Evolutionary conservation across 2,113 vertebrate genomes (phyloP), one percentile per base, ranked within the genome.

Genomic region (Misgurnus mizolepis): DNA sequence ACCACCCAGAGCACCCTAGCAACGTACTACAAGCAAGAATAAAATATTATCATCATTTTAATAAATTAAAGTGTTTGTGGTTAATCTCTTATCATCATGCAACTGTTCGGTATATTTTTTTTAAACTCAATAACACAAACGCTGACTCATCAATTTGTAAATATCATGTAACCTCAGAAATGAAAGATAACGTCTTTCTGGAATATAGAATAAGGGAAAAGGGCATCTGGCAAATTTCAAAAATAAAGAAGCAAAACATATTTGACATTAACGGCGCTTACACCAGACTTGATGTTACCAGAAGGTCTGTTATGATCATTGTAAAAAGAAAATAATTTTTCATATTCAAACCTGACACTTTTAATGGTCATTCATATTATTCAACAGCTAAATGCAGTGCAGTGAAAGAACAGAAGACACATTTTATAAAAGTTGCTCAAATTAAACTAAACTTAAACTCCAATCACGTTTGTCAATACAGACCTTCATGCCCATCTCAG

Each of bases 151-250:
- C 4, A 47, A 6, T 76, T 27, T 80, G 58, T 18, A 70, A 71
- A 72, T 41, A 65, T 73, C 64, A 39, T 56, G 47, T 67, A 50
- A 68, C 71, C 62, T 79, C 76, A 68, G 76, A 45, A 67, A 68
- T 76, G 77, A 79, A 49, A 79, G 77, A 79, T 79, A 70, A 79
- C 64, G 67, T 60, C 77, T 79, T 70, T 62, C 77, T 79, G 77
- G 67, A 70, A 79, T 70, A 61, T 68, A 43, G 60, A 43, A 9
- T 4, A 58, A 68, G 22, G 66, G 18, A 65, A 73, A 72, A 40
- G 67, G 67, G 68, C 56, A 53, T 69, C 78, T 64, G 78, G 67
- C 27, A 50, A 61, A 27, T 64, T 69, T 64, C 6, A 34, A 0
- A 55, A 66, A 58, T 4, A 10, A 11, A 50, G 39, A 60, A 3